Conservation (phyloP, 2,797 vertebrate genomes). For the Cercopithecus hamlyni region DNA sequence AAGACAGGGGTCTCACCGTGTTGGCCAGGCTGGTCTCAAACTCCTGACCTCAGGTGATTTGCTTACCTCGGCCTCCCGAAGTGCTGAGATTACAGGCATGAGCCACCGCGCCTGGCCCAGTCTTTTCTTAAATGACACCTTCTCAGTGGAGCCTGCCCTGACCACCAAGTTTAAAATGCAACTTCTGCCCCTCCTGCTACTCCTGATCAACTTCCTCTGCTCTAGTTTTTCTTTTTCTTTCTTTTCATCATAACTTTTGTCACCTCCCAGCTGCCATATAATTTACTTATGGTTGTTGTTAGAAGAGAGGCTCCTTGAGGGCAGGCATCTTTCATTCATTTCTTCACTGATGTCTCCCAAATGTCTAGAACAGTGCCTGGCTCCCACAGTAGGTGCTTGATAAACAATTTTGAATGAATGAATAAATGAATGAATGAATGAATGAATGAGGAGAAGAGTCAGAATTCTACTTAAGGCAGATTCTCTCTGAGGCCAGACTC, state of each 20-base stretch:
- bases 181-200: not conserved
- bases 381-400: not conserved
- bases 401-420: not conserved
- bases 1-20: not conserved
- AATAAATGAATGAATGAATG: too few species aligned
- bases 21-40: not conserved
- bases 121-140: not conserved
- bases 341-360: not conserved
- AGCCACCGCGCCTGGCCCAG: not conserved
- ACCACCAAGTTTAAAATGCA: not conserved
- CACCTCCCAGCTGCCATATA: not conserved
- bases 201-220: not conserved
- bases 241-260: not conserved
- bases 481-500: not conserved
- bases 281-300: not conserved
- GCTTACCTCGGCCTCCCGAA: not conserved
- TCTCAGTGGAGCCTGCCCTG: not conserved
- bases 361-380: not conserved
- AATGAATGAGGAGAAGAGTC: not conserved
- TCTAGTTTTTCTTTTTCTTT: not conserved
- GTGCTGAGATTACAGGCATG: not conserved
- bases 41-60: not conserved
- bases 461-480: not conserved
- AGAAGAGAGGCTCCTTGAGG: not conserved
- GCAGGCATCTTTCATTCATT: not conserved